Percentiles rank a stretch among this genome's conserved stretches.
Evolutionary conservation across 2,113 vertebrate genomes (phyloP).

Genomic region (Carassius auratus): DNA sequence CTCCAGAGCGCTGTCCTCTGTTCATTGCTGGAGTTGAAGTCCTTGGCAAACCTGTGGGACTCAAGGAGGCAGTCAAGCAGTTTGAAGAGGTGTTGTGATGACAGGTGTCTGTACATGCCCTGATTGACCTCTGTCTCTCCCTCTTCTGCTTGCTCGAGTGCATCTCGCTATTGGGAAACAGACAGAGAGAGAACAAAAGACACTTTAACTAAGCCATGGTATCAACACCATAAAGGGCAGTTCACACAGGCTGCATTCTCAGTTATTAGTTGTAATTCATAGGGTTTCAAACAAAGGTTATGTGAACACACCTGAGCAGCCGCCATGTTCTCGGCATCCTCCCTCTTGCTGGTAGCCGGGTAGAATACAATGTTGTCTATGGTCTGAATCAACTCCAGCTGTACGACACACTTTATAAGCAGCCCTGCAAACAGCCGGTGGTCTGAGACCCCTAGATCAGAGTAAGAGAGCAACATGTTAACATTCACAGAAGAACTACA

Average conservation of each 20-base stretch:
- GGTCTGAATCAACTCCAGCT: constrained; percentile 95
- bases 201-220: not conserved
- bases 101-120: constrained; percentile 94
- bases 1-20: constrained; percentile 95
- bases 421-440: constrained; percentile 95
- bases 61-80: constrained; percentile 94
- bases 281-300: not conserved
- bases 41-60: constrained; percentile 94
- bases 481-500: not conserved
- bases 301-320: constrained; percentile 86
- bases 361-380: constrained; percentile 98
- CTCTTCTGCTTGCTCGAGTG: constrained; percentile 77
- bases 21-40: constrained; percentile 97
- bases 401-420: constrained; percentile 97
- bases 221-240: not conserved
- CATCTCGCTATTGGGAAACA: constrained; percentile 78
- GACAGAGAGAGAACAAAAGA: not conserved
- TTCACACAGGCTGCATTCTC: not conserved
- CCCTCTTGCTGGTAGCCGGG: constrained; percentile 95
- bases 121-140: constrained; percentile 78
- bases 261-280: not conserved
- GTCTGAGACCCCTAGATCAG: constrained; percentile 76
- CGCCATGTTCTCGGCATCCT: constrained; percentile 95
- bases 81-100: constrained; percentile 92
- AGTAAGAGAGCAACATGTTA: not conserved